Conservation (phyloP, 30 jellyfish, hydroid and myxozoan genomes). For the Nemopilema nomurai region DNA sequence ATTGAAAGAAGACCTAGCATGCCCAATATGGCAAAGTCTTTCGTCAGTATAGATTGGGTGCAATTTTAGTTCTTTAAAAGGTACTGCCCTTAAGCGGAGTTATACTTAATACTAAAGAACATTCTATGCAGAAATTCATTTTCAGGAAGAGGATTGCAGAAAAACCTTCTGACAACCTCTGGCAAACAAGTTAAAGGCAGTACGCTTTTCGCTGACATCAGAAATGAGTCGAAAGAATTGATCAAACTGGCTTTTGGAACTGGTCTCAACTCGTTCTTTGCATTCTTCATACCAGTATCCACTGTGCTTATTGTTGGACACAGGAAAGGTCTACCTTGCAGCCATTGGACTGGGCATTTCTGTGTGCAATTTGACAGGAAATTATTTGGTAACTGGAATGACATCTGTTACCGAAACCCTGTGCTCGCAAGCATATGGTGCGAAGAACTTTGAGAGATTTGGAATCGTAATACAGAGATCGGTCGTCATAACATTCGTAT, state of each 20-base stretch:
- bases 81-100: too few species aligned
- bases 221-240: slow-evolving; percentile 26
- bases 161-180: too few species aligned
- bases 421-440: slow-evolving; percentile 68
- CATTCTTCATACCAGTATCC: slow-evolving; percentile 42
- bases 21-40: too few species aligned
- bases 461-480: too few species aligned
- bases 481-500: too few species aligned
- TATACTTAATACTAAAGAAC: too few species aligned
- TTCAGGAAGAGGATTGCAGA: too few species aligned
- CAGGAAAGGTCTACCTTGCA: slow-evolving; percentile 43
- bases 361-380: slow-evolving; percentile 54
- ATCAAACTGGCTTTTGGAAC: slow-evolving; percentile 44
- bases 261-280: slow-evolving; percentile 31
- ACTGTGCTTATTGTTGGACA: slow-evolving; percentile 53
- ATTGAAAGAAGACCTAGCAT: too few species aligned
- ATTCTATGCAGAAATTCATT: too few species aligned
- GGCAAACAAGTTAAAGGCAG: slow-evolving; percentile 1
- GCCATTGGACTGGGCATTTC: slow-evolving; percentile 66
- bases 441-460: slow-evolving; percentile 32
- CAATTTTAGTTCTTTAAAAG: too few species aligned
- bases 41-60: too few species aligned
- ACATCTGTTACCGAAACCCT: slow-evolving; percentile 52
- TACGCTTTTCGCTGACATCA: slow-evolving; percentile 14
- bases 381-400: slow-evolving; percentile 29